Conservation (phyloP, 1,140 invertebrate species). For the Drosophila sucinea region DNA sequence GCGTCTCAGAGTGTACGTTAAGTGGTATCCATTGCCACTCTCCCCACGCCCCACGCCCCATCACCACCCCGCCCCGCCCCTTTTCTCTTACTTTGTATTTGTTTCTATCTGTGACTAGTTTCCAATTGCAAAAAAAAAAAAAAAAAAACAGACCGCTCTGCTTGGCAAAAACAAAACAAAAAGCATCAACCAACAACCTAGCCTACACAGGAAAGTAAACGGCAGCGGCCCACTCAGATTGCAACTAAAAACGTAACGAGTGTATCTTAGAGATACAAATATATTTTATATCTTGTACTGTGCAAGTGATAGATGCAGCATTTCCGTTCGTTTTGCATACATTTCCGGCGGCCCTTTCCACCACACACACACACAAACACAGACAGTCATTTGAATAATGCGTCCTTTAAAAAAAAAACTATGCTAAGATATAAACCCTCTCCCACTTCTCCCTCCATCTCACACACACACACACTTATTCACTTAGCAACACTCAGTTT, state of each 20-base stretch:
- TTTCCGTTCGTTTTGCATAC: conserved; percentile 61
- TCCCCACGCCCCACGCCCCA: background rate
- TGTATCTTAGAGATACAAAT: conserved; percentile 45
- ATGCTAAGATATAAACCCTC: conserved; percentile 11
- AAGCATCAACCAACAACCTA: conserved; percentile 13
- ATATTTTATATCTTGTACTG: conserved; percentile 46
- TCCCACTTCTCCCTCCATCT: too few species aligned
- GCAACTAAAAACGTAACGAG: conserved; percentile 59
- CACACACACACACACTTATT: background rate
- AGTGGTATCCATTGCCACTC: conserved; percentile 57
- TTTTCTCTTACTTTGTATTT: background rate
- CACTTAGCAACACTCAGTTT: conserved; percentile 30
- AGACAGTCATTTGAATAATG: conserved; percentile 54
- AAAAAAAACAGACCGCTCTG: conserved; percentile 55
- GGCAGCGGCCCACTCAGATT: conserved; percentile 68
- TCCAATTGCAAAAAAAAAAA: conserved; percentile 57
- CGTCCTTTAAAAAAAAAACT: conserved; percentile 44
- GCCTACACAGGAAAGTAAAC: conserved; percentile 29
- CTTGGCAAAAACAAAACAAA: conserved; percentile 70
- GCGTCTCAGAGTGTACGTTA: conserved; percentile 47
- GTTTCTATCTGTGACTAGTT: conserved; percentile 47
- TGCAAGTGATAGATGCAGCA: conserved; percentile 59
- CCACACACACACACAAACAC: conserved; percentile 49
- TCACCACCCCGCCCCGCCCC: conserved; percentile 2
- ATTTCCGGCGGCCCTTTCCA: conserved; percentile 59